phyloP scores from a whole-genome alignment of 1,140 invertebrate genomes.

The Drosophila tropicalis region DNA sequence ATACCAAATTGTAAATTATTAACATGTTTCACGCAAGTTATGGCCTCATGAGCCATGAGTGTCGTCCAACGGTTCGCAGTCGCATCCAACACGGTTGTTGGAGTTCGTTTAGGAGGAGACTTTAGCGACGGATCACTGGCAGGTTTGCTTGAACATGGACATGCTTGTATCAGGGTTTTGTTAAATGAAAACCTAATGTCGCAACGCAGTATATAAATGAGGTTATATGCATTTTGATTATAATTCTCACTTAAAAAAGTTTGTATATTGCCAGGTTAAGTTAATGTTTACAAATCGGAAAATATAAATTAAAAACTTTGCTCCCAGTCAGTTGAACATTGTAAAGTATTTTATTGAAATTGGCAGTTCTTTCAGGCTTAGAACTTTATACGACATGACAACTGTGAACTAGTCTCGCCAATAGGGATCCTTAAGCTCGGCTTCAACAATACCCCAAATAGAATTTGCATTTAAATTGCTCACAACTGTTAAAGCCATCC shows the following conservation, averaged over 20 bases:
- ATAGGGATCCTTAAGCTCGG: neutral
- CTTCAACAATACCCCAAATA: neutral
- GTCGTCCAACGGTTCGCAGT: conserved; percentile 35
- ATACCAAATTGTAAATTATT: conserved; percentile 82
- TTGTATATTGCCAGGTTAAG: neutral
- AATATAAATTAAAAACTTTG: too few species aligned
- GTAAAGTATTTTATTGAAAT: too few species aligned
- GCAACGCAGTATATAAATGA: conserved; percentile 67
- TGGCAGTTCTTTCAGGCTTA: too few species aligned
- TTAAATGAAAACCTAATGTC: conserved; percentile 76
- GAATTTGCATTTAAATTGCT: conserved; percentile 69
- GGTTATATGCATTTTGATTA: conserved; percentile 76
- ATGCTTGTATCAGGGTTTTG: conserved; percentile 53
- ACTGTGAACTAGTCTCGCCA: neutral
- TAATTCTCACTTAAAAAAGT: conserved; percentile 60
- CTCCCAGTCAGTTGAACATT: too few species aligned
- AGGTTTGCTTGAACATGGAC: conserved; percentile 49
- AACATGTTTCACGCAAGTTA: conserved; percentile 81
- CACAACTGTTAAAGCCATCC: conserved; percentile 37
- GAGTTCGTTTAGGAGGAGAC: conserved; percentile 13
- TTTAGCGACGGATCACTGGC: conserved; percentile 53
- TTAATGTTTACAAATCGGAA: neutral
- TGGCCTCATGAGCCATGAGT: conserved; percentile 57
- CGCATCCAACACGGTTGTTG: neutral
- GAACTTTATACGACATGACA: too few species aligned